phyloP scores from a whole-genome alignment of 2,113 vertebrate genomes.

The Xenopus tropicalis region DNA sequence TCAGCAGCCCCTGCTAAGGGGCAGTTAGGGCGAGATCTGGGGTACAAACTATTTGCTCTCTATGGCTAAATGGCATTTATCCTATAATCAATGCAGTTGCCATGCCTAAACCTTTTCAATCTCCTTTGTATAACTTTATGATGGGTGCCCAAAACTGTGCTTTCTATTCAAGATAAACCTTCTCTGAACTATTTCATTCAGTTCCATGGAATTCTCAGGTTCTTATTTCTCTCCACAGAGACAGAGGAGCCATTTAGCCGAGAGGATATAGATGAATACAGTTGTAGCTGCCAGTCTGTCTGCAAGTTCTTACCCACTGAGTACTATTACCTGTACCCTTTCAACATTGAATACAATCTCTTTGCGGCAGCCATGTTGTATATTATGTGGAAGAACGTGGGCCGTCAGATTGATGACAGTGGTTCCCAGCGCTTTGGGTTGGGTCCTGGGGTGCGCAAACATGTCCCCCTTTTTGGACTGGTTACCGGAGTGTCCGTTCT shows the following conservation, averaged over 20 bases:
- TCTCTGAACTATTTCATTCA: no score
- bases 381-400: conserved; percentile 94
- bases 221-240: background rate
- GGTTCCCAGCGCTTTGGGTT: conserved; percentile 44
- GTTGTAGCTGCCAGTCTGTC: conserved; percentile 69
- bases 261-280: background rate
- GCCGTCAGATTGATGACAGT: conserved; percentile 60
- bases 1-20: no score
- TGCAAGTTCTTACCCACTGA: conserved; percentile 76
- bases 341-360: conserved; percentile 93
- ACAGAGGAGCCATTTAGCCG: no score
- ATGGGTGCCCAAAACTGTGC: no score
- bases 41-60: no score
- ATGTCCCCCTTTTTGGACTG: conserved; percentile 56
- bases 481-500: conserved; percentile 57
- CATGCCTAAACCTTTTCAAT: no score
- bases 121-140: no score
- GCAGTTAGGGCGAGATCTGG: no score
- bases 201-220: no score
- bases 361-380: conserved; percentile 89
- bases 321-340: conserved; percentile 86
- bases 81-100: no score
- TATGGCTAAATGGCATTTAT: no score
- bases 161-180: no score
- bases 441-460: conserved; percentile 53